Conservation (phyloP, 1,140 invertebrate species). For the Centruroides vittatus region DNA sequence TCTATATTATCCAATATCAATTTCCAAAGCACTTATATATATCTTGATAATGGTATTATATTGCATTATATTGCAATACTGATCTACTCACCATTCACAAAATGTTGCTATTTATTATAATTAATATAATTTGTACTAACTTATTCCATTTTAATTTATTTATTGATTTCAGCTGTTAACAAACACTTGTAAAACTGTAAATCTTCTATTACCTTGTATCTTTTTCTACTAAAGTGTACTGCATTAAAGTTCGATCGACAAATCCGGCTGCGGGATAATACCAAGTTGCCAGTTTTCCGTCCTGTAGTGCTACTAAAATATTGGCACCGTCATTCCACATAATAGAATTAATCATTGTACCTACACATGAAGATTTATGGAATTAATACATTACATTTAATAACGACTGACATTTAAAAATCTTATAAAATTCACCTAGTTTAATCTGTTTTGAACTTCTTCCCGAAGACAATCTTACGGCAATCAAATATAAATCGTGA, state of each 20-base stretch:
- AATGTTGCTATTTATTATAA: too few relatives aligned
- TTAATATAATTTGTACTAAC: too few relatives aligned
- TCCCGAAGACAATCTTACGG: conserved; percentile 35
- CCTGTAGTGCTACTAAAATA: conserved; percentile 67
- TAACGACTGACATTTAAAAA: background rate
- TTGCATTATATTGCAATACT: too few relatives aligned
- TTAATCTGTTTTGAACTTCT: background rate
- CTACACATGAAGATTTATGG: conserved; percentile 27
- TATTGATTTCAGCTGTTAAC: too few relatives aligned
- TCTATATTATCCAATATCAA: too few relatives aligned
- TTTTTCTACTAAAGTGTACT: conserved; percentile 45
- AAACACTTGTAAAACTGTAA: too few relatives aligned
- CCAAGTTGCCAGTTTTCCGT: conserved; percentile 68
- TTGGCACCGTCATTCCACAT: conserved; percentile 69
- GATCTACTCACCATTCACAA: too few relatives aligned
- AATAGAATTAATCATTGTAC: conserved; percentile 59
- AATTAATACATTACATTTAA: background rate
- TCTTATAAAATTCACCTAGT: background rate
- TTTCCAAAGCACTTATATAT: too few relatives aligned
- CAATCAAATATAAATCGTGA: conserved; percentile 57
- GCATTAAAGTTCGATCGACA: conserved; percentile 54
- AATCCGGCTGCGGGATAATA: conserved; percentile 61
- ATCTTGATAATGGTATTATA: too few relatives aligned
- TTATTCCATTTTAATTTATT: too few relatives aligned
- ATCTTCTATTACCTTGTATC: conserved; percentile 38